These are phyloP conservation scores for Pseudanteris insignis DNA, from an alignment of 2,888 invertebrate species.

Conservation along the genomic window DNA sequence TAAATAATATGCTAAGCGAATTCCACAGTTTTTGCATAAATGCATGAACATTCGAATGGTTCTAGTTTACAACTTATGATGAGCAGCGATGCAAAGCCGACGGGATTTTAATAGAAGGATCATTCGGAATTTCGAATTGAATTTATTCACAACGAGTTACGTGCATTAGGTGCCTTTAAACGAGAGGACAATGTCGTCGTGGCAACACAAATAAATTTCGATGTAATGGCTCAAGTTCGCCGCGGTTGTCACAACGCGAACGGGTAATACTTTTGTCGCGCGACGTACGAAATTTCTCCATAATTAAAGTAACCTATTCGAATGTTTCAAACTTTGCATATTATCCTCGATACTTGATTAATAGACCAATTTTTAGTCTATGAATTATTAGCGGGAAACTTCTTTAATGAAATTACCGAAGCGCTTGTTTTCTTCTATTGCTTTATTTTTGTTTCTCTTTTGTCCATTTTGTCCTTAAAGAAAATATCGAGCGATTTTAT, in stretches of 20 bases:
- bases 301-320: slow-evolving; percentile 29
- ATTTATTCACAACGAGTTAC: slow-evolving; percentile 21
- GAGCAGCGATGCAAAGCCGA: slow-evolving; percentile 13
- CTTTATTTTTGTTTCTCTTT: too few species aligned
- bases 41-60: background rate
- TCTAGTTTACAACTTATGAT: slow-evolving; percentile 16
- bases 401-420: slow-evolving; percentile 23
- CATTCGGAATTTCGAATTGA: slow-evolving; percentile 24
- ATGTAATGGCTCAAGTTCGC: slow-evolving; percentile 22
- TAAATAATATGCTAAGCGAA: slow-evolving; percentile 16
- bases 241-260: slow-evolving; percentile 18
- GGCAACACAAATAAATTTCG: slow-evolving; percentile 22
- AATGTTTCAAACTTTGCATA: slow-evolving; percentile 33
- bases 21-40: slow-evolving; percentile 16
- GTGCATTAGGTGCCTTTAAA: slow-evolving; percentile 6
- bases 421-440: slow-evolving; percentile 10
- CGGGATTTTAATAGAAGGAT: slow-evolving; percentile 16
- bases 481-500: too few species aligned
- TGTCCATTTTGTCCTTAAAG: too few species aligned
- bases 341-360: slow-evolving; percentile 35
- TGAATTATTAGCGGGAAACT: slow-evolving; percentile 22
- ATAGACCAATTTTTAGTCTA: slow-evolving; percentile 24
- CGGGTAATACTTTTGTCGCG: slow-evolving; percentile 21
- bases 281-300: slow-evolving; percentile 20
- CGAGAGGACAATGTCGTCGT: slow-evolving; percentile 7